phyloP scores from a whole-genome alignment of 2,113 vertebrate species.

The Salvelinus fontinalis region DNA sequence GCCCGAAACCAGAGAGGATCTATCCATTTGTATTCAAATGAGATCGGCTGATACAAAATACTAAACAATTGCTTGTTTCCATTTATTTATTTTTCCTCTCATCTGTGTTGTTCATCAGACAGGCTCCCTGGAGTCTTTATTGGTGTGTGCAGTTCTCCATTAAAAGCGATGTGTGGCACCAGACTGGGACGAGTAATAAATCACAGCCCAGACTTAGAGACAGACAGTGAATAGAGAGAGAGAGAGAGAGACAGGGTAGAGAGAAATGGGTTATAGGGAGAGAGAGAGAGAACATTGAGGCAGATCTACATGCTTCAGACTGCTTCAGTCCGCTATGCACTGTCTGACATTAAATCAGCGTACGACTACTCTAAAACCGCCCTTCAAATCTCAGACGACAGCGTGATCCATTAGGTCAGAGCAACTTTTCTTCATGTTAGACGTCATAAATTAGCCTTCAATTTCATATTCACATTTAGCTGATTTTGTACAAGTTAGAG shows the following conservation, averaged over 20 bases:
- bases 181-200: background rate
- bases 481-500: background rate
- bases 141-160: conserved; percentile 9
- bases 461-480: background rate
- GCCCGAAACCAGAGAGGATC: background rate
- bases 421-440: background rate
- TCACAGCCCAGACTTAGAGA: background rate
- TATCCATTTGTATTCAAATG: conserved; percentile 1
- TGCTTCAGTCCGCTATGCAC: background rate
- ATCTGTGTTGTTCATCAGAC: background rate
- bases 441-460: background rate
- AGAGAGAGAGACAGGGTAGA: background rate
- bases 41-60: conserved; percentile 4
- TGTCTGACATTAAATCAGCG: conserved; percentile 3
- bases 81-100: background rate
- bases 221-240: background rate
- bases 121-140: background rate
- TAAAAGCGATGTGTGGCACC: conserved; percentile 2
- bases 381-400: conserved; percentile 3
- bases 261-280: background rate
- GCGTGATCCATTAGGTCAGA: background rate
- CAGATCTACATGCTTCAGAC: background rate
- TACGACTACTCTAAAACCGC: background rate
- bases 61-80: background rate
- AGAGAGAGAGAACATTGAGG: background rate